phyloP scores from a whole-genome alignment of 2,888 invertebrate genomes.

The Mythimna impura region DNA sequence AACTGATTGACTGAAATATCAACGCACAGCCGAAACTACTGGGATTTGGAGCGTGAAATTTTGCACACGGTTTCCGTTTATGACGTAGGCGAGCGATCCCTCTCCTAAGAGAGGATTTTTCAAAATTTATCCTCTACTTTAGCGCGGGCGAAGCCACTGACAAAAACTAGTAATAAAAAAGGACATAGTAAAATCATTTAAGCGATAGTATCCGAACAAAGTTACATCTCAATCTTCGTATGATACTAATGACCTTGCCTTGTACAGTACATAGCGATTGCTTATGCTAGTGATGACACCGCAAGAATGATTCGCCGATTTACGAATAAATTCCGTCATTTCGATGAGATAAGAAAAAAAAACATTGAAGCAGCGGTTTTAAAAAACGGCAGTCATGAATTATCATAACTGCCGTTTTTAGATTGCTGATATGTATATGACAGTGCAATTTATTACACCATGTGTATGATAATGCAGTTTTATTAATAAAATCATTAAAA shows the following conservation, averaged over 20 bases:
- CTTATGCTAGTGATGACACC: constrained; percentile 4
- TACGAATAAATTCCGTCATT: background rate
- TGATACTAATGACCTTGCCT: background rate
- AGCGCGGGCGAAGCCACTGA: too few relatives aligned
- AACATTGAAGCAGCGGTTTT: constrained; percentile 7
- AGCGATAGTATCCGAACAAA: background rate
- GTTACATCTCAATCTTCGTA: background rate
- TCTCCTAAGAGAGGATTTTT: too few relatives aligned
- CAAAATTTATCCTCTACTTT: too few relatives aligned
- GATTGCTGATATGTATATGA: constrained; percentile 1
- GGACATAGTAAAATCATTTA: background rate
- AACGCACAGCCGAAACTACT: too few relatives aligned
- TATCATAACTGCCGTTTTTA: too few relatives aligned
- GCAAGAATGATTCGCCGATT: constrained; percentile 6
- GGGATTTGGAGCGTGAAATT: too few relatives aligned
- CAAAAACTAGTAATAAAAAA: too few relatives aligned
- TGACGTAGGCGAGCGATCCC: too few relatives aligned
- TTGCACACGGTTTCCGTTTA: too few relatives aligned
- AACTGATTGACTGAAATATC: too few relatives aligned
- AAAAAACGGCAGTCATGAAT: background rate
- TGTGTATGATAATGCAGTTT: too few relatives aligned
- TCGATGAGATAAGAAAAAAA: constrained; percentile 21
- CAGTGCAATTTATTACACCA: background rate
- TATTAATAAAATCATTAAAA: background rate
- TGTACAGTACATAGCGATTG: background rate